Evolutionary conservation across 92 coral and sea anemone genomes (phyloP), one percentile per base, ranked within the genome.

Genomic region (Nematostella vectensis): DNA sequence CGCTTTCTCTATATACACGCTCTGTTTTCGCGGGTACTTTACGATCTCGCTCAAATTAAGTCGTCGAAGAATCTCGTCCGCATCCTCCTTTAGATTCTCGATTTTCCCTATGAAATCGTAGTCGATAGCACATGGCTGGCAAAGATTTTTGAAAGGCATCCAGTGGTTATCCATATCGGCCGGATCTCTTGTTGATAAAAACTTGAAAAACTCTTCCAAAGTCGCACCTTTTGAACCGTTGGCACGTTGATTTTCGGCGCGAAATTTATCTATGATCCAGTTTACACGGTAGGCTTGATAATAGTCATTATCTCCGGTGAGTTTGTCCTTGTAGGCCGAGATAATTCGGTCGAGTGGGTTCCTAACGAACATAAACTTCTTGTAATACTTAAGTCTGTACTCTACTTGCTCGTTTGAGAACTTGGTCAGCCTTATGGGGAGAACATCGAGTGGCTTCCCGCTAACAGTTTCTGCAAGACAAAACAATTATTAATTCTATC

Each of bases 51-150:
- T 31, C 11, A 68, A 56, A 29, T 74, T 71, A 25, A 79, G 62
- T 17, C 70, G n/a, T 19, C 43, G 54, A 2, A 83, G 62, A 8
- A 83, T 79, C 27, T 61, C 49, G 30, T 62, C 16, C 4, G 94
- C 76, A 50, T 83, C 94, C 15, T 59, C 52, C 16, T 39, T 51
- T 12, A 83, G 75, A 31, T 76, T 60, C 13, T 83, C 94, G 56
- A 83, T 63, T 6, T 86, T 78, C 0, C 94, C 94, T 6, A 83
- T 57, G 51, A 79, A 83, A 48, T 83, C 73, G 29, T 83, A 83
- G 0, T 53, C 42, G 48, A 79, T 74, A 1, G 70, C 94, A 61
- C 94, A 83, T 8, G 94, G 94, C 47, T 74, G 87, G 45, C 87
- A 83, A 12, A 83, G 67, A 13, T 63, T 57, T 26, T 63, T 29